Base-by-base conservation (phyloP, 1,140 invertebrate species). In the Bradysia coprophila region DNA sequence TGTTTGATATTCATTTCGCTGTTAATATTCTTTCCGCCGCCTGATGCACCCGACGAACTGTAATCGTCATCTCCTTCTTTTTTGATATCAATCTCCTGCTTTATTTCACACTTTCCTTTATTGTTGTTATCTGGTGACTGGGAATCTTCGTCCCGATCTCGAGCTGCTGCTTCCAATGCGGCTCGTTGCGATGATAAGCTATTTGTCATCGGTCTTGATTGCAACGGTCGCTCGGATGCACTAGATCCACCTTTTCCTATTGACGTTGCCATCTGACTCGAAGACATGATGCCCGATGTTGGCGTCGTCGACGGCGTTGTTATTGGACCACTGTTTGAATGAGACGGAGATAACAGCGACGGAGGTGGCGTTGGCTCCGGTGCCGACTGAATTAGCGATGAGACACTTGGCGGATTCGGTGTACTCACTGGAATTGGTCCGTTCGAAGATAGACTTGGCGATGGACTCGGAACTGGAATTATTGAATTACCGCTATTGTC, bases 101-200 rank as follows among this genome's bases (percentile, higher is more conserved):
- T 77, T 0, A 75, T 69, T 56, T 78, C 79, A 8, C 78, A 56
- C 51, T 80, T 80, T 23, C 67, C 66, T 51, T 76, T 69, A 28
- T 65, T 51, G 44, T 49, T 56, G 32, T 42, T 67, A 2, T 67
- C 65, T 1, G 73, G 69, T 45, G 73, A 73, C 2, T 72, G 71
- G n/a, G 74, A 75, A 47, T 76, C 75, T 48, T 79, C 70, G 34
- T 71, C 74, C 43, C 71, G 65, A 48, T 76, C 73, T 6, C 73
- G 65, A 1, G 72, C 67, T 18, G 64, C 64, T 1, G 76, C 76
- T 44, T 73, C 75, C 24, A 80, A 69, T 1, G 77, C 76, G 10
- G 76, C 72, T 69, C 78, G 77, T 53, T 78, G 78, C 15, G 73
- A 78, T 32, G 71, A 79, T 56, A 72, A 69, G 28, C 63, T 70